A percentile compares a stretch with the other conserved stretches of the same genome.
These are phyloP conservation scores for Pygoscelis antarcticus DNA, from an alignment of 2,113 vertebrate genomes.

Conservation along the genomic window DNA sequence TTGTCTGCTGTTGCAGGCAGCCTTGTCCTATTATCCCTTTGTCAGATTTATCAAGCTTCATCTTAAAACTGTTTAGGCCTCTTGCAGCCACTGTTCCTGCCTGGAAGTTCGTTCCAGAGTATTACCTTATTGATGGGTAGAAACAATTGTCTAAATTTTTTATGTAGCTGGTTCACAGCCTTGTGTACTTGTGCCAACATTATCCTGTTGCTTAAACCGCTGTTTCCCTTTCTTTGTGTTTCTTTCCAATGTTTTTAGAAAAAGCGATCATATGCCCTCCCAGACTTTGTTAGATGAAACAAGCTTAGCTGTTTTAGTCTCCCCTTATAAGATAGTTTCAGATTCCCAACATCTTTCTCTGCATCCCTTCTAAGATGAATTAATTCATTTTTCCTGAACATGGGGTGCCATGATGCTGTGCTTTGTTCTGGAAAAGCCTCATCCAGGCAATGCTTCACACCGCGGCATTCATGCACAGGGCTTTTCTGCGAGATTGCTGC, in stretches of 20 bases:
- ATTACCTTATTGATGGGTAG: neutral
- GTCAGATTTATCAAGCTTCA: neutral
- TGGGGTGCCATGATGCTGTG: rapidly evolving
- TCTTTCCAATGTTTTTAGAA: neutral
- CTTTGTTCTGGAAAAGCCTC: neutral
- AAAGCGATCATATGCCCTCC: neutral
- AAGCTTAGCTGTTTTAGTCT: neutral
- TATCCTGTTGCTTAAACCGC: neutral
- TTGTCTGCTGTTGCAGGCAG: neutral
- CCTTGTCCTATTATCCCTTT: neutral
- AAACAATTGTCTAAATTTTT: neutral
- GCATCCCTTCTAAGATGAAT: neutral
- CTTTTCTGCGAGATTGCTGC: neutral
- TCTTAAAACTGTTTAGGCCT: neutral
- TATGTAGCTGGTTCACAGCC: neutral
- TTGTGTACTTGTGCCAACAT: neutral
- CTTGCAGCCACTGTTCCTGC: neutral
- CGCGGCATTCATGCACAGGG: rapidly evolving
- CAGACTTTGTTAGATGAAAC: neutral
- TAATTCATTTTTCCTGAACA: neutral
- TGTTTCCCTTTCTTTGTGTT: neutral
- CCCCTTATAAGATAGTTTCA: neutral
- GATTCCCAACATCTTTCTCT: neutral
- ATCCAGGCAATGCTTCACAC: neutral
- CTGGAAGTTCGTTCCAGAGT: neutral